These are phyloP conservation scores for Druceiella hillmani DNA, from an alignment of 2,888 invertebrate species.

Conservation along the genomic window DNA sequence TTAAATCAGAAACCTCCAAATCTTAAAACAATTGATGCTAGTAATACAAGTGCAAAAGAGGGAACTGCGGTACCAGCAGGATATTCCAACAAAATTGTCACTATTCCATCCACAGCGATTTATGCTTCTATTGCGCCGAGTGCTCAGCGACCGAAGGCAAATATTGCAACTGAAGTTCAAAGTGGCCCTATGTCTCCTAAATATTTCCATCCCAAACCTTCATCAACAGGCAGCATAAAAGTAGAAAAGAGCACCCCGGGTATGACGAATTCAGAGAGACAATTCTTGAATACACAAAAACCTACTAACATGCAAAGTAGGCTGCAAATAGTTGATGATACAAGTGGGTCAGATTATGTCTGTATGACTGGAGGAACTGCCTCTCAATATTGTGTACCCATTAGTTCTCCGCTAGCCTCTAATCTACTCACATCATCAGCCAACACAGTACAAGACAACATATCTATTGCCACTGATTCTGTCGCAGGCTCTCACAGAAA, in stretches of 20 bases:
- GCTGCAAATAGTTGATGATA: slow-evolving; percentile 59
- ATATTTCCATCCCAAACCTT: slow-evolving; percentile 53
- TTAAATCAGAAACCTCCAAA: slow-evolving; percentile 50
- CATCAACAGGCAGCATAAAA: slow-evolving; percentile 50
- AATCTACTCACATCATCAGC: slow-evolving; percentile 20
- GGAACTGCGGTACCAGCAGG: slow-evolving; percentile 32
- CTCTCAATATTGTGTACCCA: slow-evolving; percentile 41
- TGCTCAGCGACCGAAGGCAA: slow-evolving; percentile 50
- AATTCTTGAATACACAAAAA: slow-evolving; percentile 38
- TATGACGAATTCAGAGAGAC: too few species aligned
- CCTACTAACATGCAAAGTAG: slow-evolving; percentile 32
- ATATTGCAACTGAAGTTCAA: slow-evolving; percentile 52
- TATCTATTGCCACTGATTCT: slow-evolving; percentile 38
- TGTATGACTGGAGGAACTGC: slow-evolving; percentile 75
- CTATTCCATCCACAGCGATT: slow-evolving; percentile 46
- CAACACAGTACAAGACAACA: slow-evolving; percentile 32
- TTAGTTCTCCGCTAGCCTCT: slow-evolving; percentile 31
- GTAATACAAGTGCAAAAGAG: slow-evolving; percentile 37
- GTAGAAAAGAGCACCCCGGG: too few species aligned
- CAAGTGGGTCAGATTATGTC: slow-evolving; percentile 76
- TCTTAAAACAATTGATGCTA: slow-evolving; percentile 46
- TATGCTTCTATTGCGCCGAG: slow-evolving; percentile 51
- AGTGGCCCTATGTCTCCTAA: slow-evolving; percentile 49
- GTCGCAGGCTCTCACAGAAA: slow-evolving; percentile 34
- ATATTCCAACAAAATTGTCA: slow-evolving; percentile 43